A percentile compares a stretch with the other conserved stretches of the same genome.
Conservation (phyloP, 1,140 invertebrate genomes). For the Procambarus virginalis region DNA sequence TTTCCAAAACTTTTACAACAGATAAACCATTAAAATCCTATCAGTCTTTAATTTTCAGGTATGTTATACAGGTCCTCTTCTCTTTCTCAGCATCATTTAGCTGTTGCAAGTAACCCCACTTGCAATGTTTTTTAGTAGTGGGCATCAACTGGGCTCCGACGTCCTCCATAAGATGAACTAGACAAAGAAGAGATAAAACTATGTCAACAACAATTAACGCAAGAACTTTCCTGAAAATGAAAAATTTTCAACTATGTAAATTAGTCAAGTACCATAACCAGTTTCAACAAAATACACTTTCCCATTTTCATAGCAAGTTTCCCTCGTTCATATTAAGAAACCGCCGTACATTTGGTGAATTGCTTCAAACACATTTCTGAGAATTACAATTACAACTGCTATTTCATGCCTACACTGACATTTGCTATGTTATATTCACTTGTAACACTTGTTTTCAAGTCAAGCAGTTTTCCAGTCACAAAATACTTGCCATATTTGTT, state of each 20-base stretch:
- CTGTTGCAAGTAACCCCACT: constrained; percentile 42
- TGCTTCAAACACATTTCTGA: constrained; percentile 38
- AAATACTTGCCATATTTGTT: constrained; percentile 53
- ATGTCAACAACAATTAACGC: constrained; percentile 49
- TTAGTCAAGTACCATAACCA: constrained; percentile 46
- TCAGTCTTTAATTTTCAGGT: constrained; percentile 44
- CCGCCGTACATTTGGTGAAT: constrained; percentile 38
- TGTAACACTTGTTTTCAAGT: constrained; percentile 51
- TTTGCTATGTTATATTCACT: constrained; percentile 47
- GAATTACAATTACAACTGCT: constrained; percentile 38
- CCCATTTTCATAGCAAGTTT: constrained; percentile 48
- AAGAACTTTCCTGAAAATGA: constrained; percentile 62
- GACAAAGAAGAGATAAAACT: constrained; percentile 62
- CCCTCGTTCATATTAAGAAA: constrained; percentile 26
- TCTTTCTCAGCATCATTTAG: constrained; percentile 57
- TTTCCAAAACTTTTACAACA: constrained; percentile 65
- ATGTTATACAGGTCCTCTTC: constrained; percentile 60
- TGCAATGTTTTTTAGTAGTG: constrained; percentile 62
- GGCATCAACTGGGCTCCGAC: constrained; percentile 62
- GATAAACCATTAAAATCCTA: constrained; percentile 46
- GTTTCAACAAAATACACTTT: constrained; percentile 29
- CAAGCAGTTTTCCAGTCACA: constrained; percentile 61
- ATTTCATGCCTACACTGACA: constrained; percentile 39
- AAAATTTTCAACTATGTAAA: constrained; percentile 52
- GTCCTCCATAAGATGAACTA: constrained; percentile 69